Base-by-base conservation (phyloP, 2,888 invertebrate species). In the Drosophila leonis region DNA sequence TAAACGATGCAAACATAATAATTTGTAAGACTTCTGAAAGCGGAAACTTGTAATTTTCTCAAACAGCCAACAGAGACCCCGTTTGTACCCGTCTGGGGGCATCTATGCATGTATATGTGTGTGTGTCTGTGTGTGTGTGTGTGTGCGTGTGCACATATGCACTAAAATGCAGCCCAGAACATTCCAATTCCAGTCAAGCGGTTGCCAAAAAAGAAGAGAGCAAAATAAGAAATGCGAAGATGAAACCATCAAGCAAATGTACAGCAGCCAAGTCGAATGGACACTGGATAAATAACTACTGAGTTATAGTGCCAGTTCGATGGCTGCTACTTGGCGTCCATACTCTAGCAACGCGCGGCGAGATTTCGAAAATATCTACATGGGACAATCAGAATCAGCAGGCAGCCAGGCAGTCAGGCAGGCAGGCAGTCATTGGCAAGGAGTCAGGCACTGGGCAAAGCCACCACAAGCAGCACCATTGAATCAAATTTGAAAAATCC, bases 11-110 rank as follows among this genome's bases (percentile, higher is more conserved):
- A 86, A 87, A 87, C 86, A 87, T 89, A 90, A 87, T 82, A 89
- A 84, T 89, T 90, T 88, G 78, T 87, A 84, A 78, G 85, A 87
- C 81, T 89, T 89, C 77, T 90, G 90, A 90, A 90, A 90, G 90
- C 90, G 85, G 88, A 90, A 83, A 85, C 90, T 82, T 90, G 90
- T 90, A 87, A 83, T 89, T 89, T 88, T 87, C 71, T 75, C 87
- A 75, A 78, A 81, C 85, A 74, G 77, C 81, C 73, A 77, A 72
- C 66, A 68, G 70, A 73, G 69, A 72, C 37, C 60, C 15, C 27
- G 35, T 18, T 29, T 31, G 29, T 35, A 42, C 27, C 57, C 54
- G 20, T 35, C 20, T n/a, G 31, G 8, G 41, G 37, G 13, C 20
- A 48, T 10, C 41, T 55, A 44, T 60, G 56, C 65, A 20, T 66